These are phyloP conservation scores for Cotesia typhae DNA, from an alignment of 1,140 invertebrate genomes.

Conservation along the genomic window DNA sequence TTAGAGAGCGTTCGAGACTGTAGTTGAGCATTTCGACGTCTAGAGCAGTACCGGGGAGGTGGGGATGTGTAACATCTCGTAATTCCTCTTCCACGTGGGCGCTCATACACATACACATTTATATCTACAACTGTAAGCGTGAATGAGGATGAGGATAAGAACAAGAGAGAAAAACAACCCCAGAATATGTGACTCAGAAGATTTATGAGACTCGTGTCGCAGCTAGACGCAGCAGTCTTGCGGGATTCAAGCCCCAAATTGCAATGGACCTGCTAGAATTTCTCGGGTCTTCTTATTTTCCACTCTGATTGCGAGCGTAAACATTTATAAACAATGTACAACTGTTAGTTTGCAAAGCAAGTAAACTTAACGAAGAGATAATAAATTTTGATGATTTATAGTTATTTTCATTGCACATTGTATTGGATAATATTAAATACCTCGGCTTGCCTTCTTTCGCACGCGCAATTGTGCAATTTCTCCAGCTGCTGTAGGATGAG, in stretches of 20 bases:
- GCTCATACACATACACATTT: constrained; percentile 22
- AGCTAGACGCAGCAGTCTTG: constrained; percentile 45
- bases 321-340: constrained; percentile 4
- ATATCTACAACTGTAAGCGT: background rate
- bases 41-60: constrained; percentile 6
- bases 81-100: constrained; percentile 59
- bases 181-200: constrained; percentile 57
- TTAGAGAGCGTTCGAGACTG: background rate
- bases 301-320: background rate
- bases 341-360: background rate
- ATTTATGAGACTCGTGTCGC: constrained; percentile 53
- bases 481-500: constrained; percentile 53
- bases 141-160: background rate
- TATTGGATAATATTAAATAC: constrained; percentile 37
- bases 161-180: constrained; percentile 34
- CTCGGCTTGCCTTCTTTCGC: constrained; percentile 51
- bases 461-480: constrained; percentile 52
- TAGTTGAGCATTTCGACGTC: background rate
- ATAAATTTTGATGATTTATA: background rate
- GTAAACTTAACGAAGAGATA: background rate
- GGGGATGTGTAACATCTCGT: constrained; percentile 37
- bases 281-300: background rate
- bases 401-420: background rate
- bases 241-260: constrained; percentile 23
- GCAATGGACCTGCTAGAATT: constrained; percentile 26